Evolutionary conservation across 2,888 invertebrate species (phyloP).

Genomic region (Volucella zonaria): DNA sequence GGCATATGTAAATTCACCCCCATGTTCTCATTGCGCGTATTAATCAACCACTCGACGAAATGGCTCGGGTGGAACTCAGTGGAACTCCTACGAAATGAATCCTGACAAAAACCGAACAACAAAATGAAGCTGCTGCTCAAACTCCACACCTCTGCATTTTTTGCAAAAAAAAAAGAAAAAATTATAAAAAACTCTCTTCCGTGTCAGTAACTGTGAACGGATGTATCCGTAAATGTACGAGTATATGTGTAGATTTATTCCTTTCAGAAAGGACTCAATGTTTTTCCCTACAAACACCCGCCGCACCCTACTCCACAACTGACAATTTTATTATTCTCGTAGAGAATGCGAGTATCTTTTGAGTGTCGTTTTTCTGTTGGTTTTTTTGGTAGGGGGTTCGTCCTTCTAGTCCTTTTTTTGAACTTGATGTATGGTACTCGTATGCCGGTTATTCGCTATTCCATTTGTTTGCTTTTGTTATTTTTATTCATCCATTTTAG

Average conservation of each 20-base stretch:
- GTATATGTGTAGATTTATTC: slow-evolving; percentile 53
- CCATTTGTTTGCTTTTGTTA: slow-evolving; percentile 52
- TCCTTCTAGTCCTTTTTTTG: slow-evolving; percentile 16
- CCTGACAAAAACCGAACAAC: slow-evolving; percentile 25
- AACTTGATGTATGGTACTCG: slow-evolving; percentile 1
- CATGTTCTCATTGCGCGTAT: slow-evolving; percentile 34
- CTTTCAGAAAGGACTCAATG: slow-evolving; percentile 44
- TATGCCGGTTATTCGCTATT: slow-evolving; percentile 19
- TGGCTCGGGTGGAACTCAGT: slow-evolving; percentile 16
- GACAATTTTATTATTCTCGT: slow-evolving; percentile 65
- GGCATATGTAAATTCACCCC: slow-evolving; percentile 57
- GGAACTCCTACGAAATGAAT: slow-evolving; percentile 26
- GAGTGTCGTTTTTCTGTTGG: slow-evolving; percentile 5
- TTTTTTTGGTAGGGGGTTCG: not conserved
- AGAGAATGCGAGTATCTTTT: slow-evolving; percentile 30
- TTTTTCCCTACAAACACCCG: slow-evolving; percentile 44
- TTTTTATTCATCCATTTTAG: slow-evolving; percentile 61
- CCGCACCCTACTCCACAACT: slow-evolving; percentile 44
- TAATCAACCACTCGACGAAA: slow-evolving; percentile 47
- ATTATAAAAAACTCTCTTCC: slow-evolving; percentile 8
- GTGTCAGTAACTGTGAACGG: slow-evolving; percentile 12
- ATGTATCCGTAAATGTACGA: not conserved
- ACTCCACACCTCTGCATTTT: not conserved
- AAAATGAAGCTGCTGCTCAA: slow-evolving; percentile 7
- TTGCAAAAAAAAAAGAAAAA: not conserved